phyloP scores from a whole-genome alignment of 2,113 vertebrate species.

The Fulmarus glacialis region DNA sequence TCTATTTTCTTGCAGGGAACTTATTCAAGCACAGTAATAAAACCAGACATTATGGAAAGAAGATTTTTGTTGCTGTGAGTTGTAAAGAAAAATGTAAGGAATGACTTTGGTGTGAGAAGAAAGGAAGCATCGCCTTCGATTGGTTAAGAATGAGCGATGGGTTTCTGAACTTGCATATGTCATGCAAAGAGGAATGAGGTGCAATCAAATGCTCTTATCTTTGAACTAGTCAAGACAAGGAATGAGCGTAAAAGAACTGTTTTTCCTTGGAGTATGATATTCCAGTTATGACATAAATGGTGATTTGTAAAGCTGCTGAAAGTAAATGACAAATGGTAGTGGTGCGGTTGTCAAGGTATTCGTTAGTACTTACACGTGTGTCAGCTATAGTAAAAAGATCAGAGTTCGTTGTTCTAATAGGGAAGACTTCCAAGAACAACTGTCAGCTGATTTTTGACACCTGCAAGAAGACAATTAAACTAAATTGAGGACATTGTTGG shows the following conservation, averaged over 20 bases:
- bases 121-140: neutral
- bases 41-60: neutral
- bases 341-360: neutral
- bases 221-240: neutral
- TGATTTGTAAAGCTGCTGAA: neutral
- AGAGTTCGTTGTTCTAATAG: neutral
- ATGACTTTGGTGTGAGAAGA: neutral
- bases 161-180: neutral
- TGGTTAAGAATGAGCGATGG: neutral
- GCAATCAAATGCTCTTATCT: neutral
- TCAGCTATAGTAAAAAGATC: neutral
- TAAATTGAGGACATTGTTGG: constrained; percentile 10
- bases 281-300: constrained; percentile 31
- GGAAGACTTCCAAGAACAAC: neutral
- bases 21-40: neutral
- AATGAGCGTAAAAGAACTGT: neutral
- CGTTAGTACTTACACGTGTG: neutral
- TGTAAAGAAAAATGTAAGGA: constrained; percentile 19
- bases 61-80: neutral
- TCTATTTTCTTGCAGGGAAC: neutral
- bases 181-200: neutral
- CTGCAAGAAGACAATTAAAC: constrained; percentile 56
- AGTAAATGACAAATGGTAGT: neutral
- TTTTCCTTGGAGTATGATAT: neutral
- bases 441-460: constrained; percentile 21